Percentiles rank a stretch among this genome's conserved stretches.
phyloP scores from a whole-genome alignment of 2,797 vertebrate species.

The Amblyopsis hoosieri region DNA sequence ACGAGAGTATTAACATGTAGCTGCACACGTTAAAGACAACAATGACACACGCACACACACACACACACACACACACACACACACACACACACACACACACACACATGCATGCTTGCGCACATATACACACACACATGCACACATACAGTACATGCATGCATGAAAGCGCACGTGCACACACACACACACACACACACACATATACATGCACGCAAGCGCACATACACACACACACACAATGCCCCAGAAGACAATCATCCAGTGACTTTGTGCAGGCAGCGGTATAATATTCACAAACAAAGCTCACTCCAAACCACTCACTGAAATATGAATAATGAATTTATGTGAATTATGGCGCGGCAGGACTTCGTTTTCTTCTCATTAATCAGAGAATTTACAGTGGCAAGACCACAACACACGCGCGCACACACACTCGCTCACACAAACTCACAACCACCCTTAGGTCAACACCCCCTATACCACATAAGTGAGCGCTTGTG shows the following conservation, averaged over 20 bases:
- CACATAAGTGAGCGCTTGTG: background rate
- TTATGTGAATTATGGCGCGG: conserved; percentile 63
- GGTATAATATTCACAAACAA: conserved; percentile 52
- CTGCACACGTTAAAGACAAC: too few relatives aligned
- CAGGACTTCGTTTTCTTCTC: conserved; percentile 45
- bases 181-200: background rate
- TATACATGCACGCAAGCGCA: background rate
- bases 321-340: conserved; percentile 67
- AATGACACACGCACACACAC: too few relatives aligned
- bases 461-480: conserved; percentile 25
- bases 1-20: too few relatives aligned
- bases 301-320: conserved; percentile 44
- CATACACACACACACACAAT: conserved; percentile 14
- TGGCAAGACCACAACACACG: conserved; percentile 36
- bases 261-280: conserved; percentile 35
- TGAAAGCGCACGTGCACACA: too few relatives aligned
- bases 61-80: too few relatives aligned
- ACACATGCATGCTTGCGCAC: background rate
- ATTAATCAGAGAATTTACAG: conserved; percentile 63
- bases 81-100: background rate
- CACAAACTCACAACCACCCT: conserved; percentile 2
- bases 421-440: conserved; percentile 7
- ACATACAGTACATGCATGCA: too few relatives aligned
- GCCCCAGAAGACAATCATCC: conserved; percentile 30
- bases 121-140: background rate